Base-by-base conservation (phyloP, 2,797 vertebrate genomes). In the Diceros bicornis region DNA sequence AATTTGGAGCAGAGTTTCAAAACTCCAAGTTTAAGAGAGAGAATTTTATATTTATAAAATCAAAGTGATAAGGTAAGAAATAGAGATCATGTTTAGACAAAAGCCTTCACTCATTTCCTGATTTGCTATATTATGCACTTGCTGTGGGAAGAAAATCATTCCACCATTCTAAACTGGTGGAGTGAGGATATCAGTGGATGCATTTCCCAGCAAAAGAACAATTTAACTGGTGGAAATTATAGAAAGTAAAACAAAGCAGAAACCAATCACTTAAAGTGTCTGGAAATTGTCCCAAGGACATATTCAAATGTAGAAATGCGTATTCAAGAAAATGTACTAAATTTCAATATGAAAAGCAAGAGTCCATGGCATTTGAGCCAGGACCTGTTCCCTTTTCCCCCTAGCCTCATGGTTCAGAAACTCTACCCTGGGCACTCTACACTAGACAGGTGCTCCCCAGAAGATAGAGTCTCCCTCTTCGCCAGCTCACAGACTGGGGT, bases 401-500 rank as follows among this genome's bases (percentile, higher is more conserved):
- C 59, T 72, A 32, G 34, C 4, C 14, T 20, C 16, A 13, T 7
- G 4, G 61, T n/a, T n/a, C 8, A 68, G 41, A 74, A 41, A 47
- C 75, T 57, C 81, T 81, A 3, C 32, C 23, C 37, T 75, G 37
- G 20, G 32, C 32, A 18, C 37, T 75, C 10, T 41, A 3, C 25
- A 66, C 55, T 71, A n/a, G n/a, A 18, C 8, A 77, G 1, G 6
- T 32, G 4, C 0, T 1, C 17, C 20, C 3, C 32, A 66, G 47
- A 32, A 75, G 13, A 44, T 0, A 2, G 29, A 59, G 16, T 27
- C 7, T 13, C 3, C 5, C 6, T 8, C 4, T 18, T 55, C 11
- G n/a, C 1, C 32, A 17, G 10, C 9, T 81, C 44, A 66, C 5
- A 32, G n/a, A 14, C 10, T 37, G 37, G 62, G 23, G 27, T 68